A percentile compares a stretch with the other conserved stretches of the same genome.
Conservation (phyloP, 1,140 invertebrate species). For the Onthophagus taurus region DNA sequence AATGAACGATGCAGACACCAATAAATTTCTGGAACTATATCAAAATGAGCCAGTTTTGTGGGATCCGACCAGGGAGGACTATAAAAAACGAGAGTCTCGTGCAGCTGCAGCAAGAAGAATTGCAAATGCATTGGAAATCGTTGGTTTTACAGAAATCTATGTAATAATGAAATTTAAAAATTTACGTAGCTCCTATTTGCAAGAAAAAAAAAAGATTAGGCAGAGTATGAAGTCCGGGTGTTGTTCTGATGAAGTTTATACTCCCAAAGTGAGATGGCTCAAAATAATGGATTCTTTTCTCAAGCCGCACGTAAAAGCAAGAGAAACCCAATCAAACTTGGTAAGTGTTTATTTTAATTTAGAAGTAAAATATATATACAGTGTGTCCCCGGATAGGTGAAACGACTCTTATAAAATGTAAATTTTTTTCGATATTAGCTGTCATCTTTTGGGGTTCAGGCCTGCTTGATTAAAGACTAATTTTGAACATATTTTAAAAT, state of each 20-base stretch:
- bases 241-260: conserved; percentile 23
- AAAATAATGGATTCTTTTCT: conserved; percentile 14
- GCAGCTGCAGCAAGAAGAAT: conserved; percentile 17
- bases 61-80: conserved; percentile 14
- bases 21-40: conserved; percentile 13
- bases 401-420: no score
- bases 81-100: conserved; percentile 14
- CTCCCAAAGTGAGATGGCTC: conserved; percentile 20
- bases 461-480: no score
- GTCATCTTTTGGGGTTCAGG: no score
- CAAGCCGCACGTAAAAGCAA: conserved; percentile 11
- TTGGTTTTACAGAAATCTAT: conserved; percentile 13
- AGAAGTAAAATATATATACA: no score
- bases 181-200: conserved; percentile 14
- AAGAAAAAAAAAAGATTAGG: conserved; percentile 28
- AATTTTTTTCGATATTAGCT: no score
- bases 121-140: conserved; percentile 10
- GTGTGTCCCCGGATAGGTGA: no score
- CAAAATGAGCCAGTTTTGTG: conserved; percentile 14
- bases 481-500: no score
- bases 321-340: conserved; percentile 11
- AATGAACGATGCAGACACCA: conserved; percentile 14
- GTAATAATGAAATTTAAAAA: conserved; percentile 20
- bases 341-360: conserved; percentile 19
- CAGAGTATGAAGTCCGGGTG: conserved; percentile 20